Conservation (phyloP, 2,797 vertebrate genomes). For the Melopsittacus undulatus region DNA sequence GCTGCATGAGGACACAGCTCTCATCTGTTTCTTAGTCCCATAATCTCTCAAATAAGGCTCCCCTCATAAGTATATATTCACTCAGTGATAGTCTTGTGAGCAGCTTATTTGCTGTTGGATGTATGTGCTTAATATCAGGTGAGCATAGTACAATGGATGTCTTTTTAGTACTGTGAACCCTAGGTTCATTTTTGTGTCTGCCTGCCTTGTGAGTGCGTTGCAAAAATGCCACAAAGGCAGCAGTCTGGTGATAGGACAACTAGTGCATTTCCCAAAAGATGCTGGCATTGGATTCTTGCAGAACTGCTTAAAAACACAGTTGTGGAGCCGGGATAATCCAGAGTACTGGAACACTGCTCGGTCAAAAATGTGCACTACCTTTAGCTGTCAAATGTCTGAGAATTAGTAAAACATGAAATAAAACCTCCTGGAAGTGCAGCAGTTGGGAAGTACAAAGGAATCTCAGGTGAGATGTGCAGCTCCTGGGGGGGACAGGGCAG, state of each 20-base stretch:
- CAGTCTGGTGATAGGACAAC: neutral
- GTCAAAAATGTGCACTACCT: neutral
- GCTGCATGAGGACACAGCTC: neutral
- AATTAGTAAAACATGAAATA: neutral
- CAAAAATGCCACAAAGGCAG: neutral
- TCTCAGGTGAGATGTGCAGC: fast-evolving
- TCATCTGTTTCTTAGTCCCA: neutral
- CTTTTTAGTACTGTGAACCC: neutral
- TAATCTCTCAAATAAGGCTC: neutral
- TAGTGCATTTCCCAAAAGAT: neutral
- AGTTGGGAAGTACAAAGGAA: neutral
- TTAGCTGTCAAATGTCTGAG: neutral
- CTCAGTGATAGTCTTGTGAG: neutral
- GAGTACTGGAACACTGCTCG: neutral
- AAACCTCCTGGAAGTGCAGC: neutral
- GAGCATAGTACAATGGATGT: neutral
- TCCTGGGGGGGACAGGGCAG: neutral
- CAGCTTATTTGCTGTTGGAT: neutral
- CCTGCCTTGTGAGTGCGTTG: neutral
- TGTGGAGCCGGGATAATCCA: neutral
- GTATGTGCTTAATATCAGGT: neutral
- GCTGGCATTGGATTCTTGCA: neutral
- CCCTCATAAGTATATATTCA: fast-evolving
- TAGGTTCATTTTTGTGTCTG: neutral
- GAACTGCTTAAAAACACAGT: neutral